phyloP scores from a whole-genome alignment of 2,797 vertebrate genomes.

The Pelobates cultripes region DNA sequence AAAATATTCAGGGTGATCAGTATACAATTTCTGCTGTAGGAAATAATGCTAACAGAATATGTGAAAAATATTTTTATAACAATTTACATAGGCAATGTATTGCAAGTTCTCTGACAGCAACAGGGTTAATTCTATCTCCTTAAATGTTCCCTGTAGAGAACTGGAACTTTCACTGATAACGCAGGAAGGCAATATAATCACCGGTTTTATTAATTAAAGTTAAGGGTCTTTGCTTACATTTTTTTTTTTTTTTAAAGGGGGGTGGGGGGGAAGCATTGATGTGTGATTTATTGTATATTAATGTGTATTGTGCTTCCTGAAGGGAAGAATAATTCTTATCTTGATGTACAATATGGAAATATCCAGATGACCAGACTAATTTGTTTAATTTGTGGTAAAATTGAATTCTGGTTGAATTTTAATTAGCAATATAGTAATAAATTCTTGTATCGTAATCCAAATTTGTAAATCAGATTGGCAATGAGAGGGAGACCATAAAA shows the following conservation, averaged over 20 bases:
- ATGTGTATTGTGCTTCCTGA: too few species aligned
- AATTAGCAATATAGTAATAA: too few species aligned
- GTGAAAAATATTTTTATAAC: background rate
- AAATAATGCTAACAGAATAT: background rate
- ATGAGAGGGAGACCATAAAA: too few species aligned
- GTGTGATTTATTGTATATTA: too few species aligned
- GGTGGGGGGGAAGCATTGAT: too few species aligned
- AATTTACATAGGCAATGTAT: conserved; percentile 6
- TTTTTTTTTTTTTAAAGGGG: too few species aligned
- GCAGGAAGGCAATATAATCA: background rate
- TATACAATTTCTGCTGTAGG: background rate
- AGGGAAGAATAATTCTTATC: too few species aligned
- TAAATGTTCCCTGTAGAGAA: conserved; percentile 11
- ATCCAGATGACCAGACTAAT: too few species aligned
- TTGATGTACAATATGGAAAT: too few species aligned
- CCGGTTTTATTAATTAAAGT: background rate
- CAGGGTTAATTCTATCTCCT: conserved; percentile 38
- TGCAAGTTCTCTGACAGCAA: conserved; percentile 14
- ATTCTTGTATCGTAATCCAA: too few species aligned
- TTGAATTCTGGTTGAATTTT: too few species aligned
- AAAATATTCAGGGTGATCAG: background rate
- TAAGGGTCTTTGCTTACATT: background rate
- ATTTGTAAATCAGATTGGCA: too few species aligned
- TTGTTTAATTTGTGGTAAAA: background rate
- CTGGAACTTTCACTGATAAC: conserved; percentile 6